phyloP scores from a whole-genome alignment of 1,140 invertebrate species.

The Neodiprion virginianus region DNA sequence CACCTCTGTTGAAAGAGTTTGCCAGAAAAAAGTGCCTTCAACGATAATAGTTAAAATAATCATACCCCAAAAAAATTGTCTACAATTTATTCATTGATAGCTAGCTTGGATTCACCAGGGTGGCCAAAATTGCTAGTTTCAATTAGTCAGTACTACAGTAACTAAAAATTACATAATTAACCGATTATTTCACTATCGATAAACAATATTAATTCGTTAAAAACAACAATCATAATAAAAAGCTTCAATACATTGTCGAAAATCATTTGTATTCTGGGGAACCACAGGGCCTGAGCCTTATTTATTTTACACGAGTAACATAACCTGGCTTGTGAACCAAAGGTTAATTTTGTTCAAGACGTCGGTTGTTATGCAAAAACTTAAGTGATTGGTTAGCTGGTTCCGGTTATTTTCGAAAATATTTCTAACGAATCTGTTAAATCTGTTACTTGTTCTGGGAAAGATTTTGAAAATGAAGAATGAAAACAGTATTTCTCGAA shows the following conservation, averaged over 20 bases:
- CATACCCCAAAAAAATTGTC: not conserved
- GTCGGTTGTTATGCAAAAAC: too few species aligned
- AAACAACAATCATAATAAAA: constrained; percentile 37
- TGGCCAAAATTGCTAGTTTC: constrained; percentile 23
- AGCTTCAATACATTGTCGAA: not conserved
- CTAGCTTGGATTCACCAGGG: constrained; percentile 7
- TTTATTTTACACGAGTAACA: too few species aligned
- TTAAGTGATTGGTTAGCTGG: too few species aligned
- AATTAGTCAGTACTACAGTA: constrained; percentile 25
- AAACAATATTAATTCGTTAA: constrained; percentile 31
- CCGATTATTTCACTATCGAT: constrained; percentile 26
- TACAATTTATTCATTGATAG: constrained; percentile 9
- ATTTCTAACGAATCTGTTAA: too few species aligned
- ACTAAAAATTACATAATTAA: constrained; percentile 31
- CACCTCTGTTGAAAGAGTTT: not conserved
- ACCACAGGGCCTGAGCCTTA: not conserved
- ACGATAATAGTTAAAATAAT: constrained; percentile 32
- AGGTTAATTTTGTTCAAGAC: too few species aligned
- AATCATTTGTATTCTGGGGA: constrained; percentile 2
- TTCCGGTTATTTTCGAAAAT: too few species aligned
- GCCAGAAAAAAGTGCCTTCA: constrained; percentile 22
- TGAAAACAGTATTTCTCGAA: too few species aligned
- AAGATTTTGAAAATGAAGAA: too few species aligned
- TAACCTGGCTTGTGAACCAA: too few species aligned
- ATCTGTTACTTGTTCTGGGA: too few species aligned